These are phyloP conservation scores for Arvicanthis niloticus DNA, from an alignment of 2,113 vertebrate species.

Conservation along the genomic window DNA sequence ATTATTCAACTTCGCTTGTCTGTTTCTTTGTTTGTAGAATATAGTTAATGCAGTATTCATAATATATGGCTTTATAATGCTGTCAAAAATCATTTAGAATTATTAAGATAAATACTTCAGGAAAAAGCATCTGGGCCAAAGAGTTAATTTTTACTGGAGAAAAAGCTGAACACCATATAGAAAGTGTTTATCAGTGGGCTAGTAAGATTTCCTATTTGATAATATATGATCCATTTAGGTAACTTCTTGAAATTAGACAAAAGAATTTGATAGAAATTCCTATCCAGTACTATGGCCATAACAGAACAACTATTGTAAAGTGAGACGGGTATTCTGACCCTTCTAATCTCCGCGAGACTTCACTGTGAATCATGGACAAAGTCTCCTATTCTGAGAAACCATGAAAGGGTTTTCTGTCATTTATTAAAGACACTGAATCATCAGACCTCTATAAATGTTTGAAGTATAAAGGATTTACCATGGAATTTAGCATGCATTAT, in stretches of 20 bases:
- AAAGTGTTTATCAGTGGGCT: constrained; percentile 27
- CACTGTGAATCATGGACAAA: background rate
- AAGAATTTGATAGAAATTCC: constrained; percentile 24
- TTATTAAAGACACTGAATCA: constrained; percentile 24
- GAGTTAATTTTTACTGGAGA: background rate
- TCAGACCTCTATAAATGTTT: background rate
- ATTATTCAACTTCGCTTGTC: constrained; percentile 32
- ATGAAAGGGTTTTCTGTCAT: background rate
- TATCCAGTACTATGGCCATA: background rate
- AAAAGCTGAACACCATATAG: background rate
- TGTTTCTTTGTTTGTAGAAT: constrained; percentile 22
- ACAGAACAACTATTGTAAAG: background rate
- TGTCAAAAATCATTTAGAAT: background rate
- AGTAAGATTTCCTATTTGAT: background rate
- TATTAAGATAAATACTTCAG: constrained; percentile 25
- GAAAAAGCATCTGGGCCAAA: background rate
- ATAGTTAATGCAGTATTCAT: background rate
- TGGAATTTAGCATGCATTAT: background rate
- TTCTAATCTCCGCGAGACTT: background rate
- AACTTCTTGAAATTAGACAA: constrained; percentile 29
- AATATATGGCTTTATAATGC: background rate
- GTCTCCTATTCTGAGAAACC: background rate
- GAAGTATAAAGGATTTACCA: background rate
- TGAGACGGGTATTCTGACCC: background rate
- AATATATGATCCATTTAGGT: background rate